Evolutionary conservation across 1,140 invertebrate genomes (phyloP), one percentile per base, ranked within the genome.

Genomic region (Brachionus rubens): DNA sequence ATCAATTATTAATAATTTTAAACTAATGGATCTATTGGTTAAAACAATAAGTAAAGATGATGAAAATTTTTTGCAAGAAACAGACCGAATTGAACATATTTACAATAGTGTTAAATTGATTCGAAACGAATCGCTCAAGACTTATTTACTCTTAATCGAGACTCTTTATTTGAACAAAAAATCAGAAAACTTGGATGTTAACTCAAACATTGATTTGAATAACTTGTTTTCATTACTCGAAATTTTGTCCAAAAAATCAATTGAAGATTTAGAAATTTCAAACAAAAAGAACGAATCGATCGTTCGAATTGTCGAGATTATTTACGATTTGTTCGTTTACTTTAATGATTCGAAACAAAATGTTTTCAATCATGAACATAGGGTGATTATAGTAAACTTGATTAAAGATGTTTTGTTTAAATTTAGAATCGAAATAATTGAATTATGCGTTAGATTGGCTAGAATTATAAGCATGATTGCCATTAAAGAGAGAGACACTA

Each of bases 1-100:
- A 72, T 3, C 1, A 0, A 28, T 54, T 7, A 40, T 50, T 2
- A 24, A 12, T 10, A 21, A 16, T 12, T 12, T 54, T 28, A 19
- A 33, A 36, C 26, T 48, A 10, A 72, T 48, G 43, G 33, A 50
- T 54, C 36, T 72, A 10, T 72, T 72, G n/a, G n/a, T 72, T 14
- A 40, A 72, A 40, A 72, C 68, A 48, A 54, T 72, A 40, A 36
- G 68, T 26, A 54, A 72, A 41, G 68, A 72, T 26, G 26, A 72
- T 26, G 68, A 72, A 16, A 54, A 48, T 28, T 14, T 48, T 40
- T 50, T 72, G 1, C 46, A 72, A 72, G 68, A 54, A 4, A 41
- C 30, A 33, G 68, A 72, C 19, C 68, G 68, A 16, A 54, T 72
- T 5, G 68, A 72, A 21, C 68, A 72, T 41, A 54, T 54, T 24